These are phyloP conservation scores for Entosphenus tridentatus DNA, from an alignment of 2,113 vertebrate genomes.

Conservation along the genomic window DNA sequence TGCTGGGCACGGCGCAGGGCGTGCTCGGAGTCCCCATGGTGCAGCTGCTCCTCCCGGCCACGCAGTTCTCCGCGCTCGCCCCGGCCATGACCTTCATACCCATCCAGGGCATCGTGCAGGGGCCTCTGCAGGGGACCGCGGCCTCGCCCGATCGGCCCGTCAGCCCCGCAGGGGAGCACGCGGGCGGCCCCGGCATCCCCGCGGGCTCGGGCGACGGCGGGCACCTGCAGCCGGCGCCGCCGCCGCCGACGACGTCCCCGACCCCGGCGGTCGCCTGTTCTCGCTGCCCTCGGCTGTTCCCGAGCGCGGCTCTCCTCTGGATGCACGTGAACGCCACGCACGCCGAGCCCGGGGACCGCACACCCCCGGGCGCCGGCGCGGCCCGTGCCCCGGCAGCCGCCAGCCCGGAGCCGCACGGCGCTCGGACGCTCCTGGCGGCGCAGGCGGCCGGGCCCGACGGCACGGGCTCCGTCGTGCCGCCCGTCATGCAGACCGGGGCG, in stretches of 20 bases:
- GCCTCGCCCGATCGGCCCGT: too few species aligned
- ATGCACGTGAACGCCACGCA: background rate
- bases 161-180: too few species aligned
- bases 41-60: slow-evolving; percentile 2
- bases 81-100: background rate
- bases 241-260: too few species aligned
- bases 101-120: background rate
- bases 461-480: too few species aligned
- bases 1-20: slow-evolving; percentile 1
- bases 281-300: background rate
- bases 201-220: too few species aligned
- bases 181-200: too few species aligned
- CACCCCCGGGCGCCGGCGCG: background rate
- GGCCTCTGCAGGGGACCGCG: background rate
- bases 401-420: background rate
- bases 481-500: too few species aligned
- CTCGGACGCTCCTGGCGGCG: too few species aligned
- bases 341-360: background rate
- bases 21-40: background rate
- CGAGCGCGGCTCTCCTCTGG: slow-evolving; percentile 6
- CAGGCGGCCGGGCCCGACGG: too few species aligned
- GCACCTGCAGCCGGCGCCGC: too few species aligned
- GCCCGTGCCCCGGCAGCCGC: slow-evolving; percentile 2
- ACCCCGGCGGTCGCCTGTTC: background rate
- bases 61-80: background rate